phyloP scores from a whole-genome alignment of 2,797 vertebrate genomes.

The Poeciliopsis infans region DNA sequence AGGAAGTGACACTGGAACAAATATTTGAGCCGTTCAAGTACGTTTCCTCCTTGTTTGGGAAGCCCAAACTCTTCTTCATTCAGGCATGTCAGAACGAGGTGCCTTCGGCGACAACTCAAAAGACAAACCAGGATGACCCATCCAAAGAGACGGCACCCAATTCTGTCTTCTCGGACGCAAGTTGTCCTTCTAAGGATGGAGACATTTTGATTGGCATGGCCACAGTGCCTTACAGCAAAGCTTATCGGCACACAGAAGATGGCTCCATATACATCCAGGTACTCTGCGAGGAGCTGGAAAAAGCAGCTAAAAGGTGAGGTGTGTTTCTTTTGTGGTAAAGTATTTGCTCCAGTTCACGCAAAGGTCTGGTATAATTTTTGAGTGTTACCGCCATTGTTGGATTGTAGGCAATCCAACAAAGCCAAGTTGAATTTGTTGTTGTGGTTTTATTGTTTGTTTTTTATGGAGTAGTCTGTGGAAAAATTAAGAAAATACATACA shows the following conservation, averaged over 20 bases:
- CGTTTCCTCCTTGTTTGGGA: slow-evolving; percentile 76
- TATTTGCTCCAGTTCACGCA: background rate
- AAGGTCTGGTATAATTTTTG: background rate
- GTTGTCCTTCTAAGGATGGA: slow-evolving; percentile 27
- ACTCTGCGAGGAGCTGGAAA: slow-evolving; percentile 57
- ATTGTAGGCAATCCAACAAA: background rate
- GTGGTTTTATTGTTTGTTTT: background rate
- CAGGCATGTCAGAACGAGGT: slow-evolving; percentile 74
- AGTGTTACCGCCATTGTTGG: background rate
- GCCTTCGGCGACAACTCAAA: slow-evolving; percentile 37
- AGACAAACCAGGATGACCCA: background rate
- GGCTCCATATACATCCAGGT: slow-evolving; percentile 78
- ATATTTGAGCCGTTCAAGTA: slow-evolving; percentile 80
- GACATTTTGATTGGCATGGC: slow-evolving; percentile 76
- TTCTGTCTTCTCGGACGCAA: background rate
- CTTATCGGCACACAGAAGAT: slow-evolving; percentile 28
- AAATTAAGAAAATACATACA: background rate
- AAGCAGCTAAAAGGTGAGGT: slow-evolving; percentile 59
- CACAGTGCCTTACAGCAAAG: slow-evolving; percentile 54
- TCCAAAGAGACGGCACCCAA: background rate
- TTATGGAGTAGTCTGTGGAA: background rate
- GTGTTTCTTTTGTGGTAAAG: too few species aligned
- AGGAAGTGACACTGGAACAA: slow-evolving; percentile 68
- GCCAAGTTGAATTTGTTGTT: background rate
- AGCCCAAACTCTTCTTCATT: slow-evolving; percentile 95